These are phyloP conservation scores for Caenorhabditis virilis DNA, from an alignment of 2,888 invertebrate genomes.

Conservation along the genomic window DNA sequence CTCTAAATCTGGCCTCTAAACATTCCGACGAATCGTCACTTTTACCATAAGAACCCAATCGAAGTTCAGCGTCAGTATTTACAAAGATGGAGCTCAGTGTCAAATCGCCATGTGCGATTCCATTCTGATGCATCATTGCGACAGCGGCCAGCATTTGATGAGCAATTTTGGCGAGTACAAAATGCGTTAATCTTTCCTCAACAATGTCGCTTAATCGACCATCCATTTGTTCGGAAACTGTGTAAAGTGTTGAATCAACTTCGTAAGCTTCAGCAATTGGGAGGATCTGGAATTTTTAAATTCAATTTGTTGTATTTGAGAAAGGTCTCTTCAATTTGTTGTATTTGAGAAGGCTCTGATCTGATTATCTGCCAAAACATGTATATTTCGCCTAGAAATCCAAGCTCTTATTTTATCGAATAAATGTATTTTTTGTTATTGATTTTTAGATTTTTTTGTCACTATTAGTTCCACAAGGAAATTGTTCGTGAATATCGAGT, in stretches of 20 bases:
- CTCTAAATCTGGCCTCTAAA: slow-evolving; percentile 24
- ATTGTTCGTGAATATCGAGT: too few species aligned
- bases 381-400: background rate
- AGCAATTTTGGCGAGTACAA: slow-evolving; percentile 33
- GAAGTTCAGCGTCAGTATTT: slow-evolving; percentile 37
- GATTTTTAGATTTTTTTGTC: too few species aligned
- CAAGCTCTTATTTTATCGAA: background rate
- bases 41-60: slow-evolving; percentile 31
- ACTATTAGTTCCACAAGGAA: too few species aligned
- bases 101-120: slow-evolving; percentile 36
- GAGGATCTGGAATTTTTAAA: slow-evolving; percentile 13
- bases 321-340: background rate
- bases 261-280: slow-evolving; percentile 32
- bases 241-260: slow-evolving; percentile 24
- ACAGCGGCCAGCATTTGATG: slow-evolving; percentile 37
- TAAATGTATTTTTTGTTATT: background rate
- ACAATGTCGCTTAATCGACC: slow-evolving; percentile 34
- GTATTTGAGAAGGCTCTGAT: background rate
- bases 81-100: slow-evolving; percentile 33
- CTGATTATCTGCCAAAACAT: background rate
- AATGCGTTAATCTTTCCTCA: slow-evolving; percentile 31
- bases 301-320: background rate
- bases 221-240: slow-evolving; percentile 37
- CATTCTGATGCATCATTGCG: slow-evolving; percentile 36
- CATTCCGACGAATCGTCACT: slow-evolving; percentile 34